Percentiles rank a stretch among this genome's conserved stretches.
Evolutionary conservation across 2,113 vertebrate species (phyloP).

Genomic region (Diadophis punctatus): DNA sequence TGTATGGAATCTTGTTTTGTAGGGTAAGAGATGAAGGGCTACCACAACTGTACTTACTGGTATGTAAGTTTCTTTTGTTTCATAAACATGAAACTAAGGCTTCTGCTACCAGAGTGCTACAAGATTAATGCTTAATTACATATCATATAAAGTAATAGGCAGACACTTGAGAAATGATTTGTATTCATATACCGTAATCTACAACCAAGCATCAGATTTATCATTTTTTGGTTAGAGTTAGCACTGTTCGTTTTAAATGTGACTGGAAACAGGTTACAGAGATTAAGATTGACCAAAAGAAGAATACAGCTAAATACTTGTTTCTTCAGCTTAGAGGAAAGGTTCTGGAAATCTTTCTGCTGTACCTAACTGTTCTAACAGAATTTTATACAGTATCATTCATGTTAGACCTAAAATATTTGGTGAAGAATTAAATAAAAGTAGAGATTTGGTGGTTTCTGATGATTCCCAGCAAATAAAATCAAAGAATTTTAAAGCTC

Average conservation of each 20-base stretch:
- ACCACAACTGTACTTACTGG: constrained; percentile 66
- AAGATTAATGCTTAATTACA: constrained; percentile 10
- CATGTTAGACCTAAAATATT: constrained; percentile 15
- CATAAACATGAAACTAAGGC: constrained; percentile 34
- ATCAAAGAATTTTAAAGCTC: neutral
- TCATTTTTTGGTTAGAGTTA: constrained; percentile 8
- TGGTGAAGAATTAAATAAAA: neutral
- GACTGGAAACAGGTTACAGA: neutral
- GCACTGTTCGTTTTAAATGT: neutral
- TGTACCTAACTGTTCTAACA: constrained; percentile 24
- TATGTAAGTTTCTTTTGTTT: constrained; percentile 71
- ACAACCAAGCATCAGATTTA: neutral
- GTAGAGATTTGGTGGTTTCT: neutral
- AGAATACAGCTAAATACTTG: neutral
- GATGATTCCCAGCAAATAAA: neutral
- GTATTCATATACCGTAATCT: neutral
- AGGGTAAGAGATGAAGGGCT: constrained; percentile 66
- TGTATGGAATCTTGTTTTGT: constrained; percentile 72
- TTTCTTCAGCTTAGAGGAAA: constrained; percentile 1
- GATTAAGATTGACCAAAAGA: neutral
- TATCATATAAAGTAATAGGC: neutral
- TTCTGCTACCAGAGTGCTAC: neutral
- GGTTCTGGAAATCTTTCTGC: constrained; percentile 14
- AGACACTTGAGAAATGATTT: neutral
- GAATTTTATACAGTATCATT: neutral